A percentile compares a stretch with the other conserved stretches of the same genome.
phyloP scores from a whole-genome alignment of 2,113 vertebrate genomes.

The Crotalus horridus region DNA sequence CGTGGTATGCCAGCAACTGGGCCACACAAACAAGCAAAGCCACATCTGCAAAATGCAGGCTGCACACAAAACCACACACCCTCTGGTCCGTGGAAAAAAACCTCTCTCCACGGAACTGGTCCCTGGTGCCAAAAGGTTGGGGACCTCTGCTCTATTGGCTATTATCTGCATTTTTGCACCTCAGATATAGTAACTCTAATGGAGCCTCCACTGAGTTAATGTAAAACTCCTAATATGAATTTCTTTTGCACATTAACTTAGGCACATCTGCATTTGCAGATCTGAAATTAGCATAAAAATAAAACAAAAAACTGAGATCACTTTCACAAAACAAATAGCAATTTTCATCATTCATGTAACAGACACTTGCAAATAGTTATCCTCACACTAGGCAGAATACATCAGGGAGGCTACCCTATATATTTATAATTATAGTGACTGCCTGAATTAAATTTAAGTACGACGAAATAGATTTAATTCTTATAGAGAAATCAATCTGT shows the following conservation, averaged over 20 bases:
- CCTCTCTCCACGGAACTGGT: too few species aligned
- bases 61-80: too few species aligned
- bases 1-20: too few species aligned
- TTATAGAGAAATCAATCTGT: slow-evolving; percentile 55
- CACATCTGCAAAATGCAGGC: too few species aligned
- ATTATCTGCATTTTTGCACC: not conserved
- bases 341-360: slow-evolving; percentile 61
- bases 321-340: slow-evolving; percentile 43
- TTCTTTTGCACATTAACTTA: slow-evolving; percentile 54
- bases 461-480: slow-evolving; percentile 49
- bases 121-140: too few species aligned
- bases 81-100: too few species aligned
- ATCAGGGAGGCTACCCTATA: slow-evolving; percentile 58
- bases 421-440: slow-evolving; percentile 55
- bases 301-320: slow-evolving; percentile 4
- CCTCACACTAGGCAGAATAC: slow-evolving; percentile 57
- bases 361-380: slow-evolving; percentile 65
- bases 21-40: too few species aligned
- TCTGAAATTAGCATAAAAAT: slow-evolving; percentile 27
- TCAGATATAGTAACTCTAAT: slow-evolving; percentile 10
- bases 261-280: slow-evolving; percentile 41
- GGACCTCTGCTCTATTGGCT: not conserved
- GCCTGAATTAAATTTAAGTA: slow-evolving; percentile 62
- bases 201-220: slow-evolving; percentile 52
- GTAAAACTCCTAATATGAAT: slow-evolving; percentile 64